A percentile compares a stretch with the other conserved stretches of the same genome.
phyloP scores from a whole-genome alignment of 2,113 vertebrate species.

The Ctenomys sociabilis region DNA sequence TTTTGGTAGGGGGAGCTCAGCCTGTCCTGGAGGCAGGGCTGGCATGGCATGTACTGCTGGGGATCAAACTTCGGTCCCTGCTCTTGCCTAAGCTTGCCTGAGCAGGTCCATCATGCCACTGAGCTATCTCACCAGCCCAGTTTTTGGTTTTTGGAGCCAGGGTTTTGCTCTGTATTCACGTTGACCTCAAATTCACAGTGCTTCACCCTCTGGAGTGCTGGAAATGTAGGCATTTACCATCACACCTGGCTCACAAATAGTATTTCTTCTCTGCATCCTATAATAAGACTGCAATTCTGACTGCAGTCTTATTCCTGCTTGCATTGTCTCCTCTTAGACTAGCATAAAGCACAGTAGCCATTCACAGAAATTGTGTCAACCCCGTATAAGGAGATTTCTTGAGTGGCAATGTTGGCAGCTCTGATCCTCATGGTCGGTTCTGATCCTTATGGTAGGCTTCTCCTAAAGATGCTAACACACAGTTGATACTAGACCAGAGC shows the following conservation, averaged over 20 bases:
- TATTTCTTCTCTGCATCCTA: background rate
- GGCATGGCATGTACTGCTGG: too few species aligned
- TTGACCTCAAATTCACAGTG: background rate
- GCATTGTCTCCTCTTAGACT: background rate
- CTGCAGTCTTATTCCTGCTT: background rate
- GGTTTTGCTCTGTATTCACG: background rate
- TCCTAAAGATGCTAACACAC: slow-evolving; percentile 14
- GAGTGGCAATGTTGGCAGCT: background rate
- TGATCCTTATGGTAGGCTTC: slow-evolving; percentile 1
- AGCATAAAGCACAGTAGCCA: background rate
- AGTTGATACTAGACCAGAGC: background rate
- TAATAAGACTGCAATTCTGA: background rate
- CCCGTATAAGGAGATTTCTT: background rate
- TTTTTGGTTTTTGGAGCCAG: background rate
- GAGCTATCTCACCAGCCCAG: too few species aligned
- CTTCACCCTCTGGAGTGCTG: background rate
- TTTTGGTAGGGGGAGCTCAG: background rate
- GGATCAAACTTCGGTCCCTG: too few species aligned
- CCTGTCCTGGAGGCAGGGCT: too few species aligned
- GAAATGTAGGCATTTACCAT: too few species aligned
- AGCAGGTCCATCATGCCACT: too few species aligned
- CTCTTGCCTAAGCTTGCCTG: too few species aligned
- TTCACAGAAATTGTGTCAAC: background rate
- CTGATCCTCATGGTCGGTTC: background rate
- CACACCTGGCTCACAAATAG: background rate